Evolutionary conservation across 2,888 invertebrate genomes (phyloP).

Genomic region (Nudaria mundana): DNA sequence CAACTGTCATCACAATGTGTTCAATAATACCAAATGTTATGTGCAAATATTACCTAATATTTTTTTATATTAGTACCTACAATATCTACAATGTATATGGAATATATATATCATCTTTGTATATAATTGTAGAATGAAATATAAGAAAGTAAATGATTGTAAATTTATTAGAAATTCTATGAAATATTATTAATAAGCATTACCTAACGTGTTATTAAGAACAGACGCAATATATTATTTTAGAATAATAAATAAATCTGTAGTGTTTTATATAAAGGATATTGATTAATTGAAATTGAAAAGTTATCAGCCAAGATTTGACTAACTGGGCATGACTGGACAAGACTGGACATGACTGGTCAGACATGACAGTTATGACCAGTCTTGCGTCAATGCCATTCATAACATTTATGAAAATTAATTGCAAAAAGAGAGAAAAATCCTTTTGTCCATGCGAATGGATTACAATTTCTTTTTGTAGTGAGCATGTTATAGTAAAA

Average conservation of each 20-base stretch:
- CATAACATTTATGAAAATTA: too few species aligned
- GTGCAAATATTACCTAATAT: slow-evolving; percentile 50
- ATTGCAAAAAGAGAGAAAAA: too few species aligned
- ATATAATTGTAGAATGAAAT: slow-evolving; percentile 44
- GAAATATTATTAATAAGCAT: slow-evolving; percentile 28
- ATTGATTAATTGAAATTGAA: too few species aligned
- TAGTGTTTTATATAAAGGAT: not conserved
- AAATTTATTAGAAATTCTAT: slow-evolving; percentile 37
- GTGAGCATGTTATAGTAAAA: too few species aligned
- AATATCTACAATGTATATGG: slow-evolving; percentile 38
- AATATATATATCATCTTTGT: slow-evolving; percentile 39
- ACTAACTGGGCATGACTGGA: too few species aligned
- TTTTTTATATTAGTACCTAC: slow-evolving; percentile 41
- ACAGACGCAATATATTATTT: slow-evolving; percentile 33
- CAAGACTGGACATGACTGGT: too few species aligned
- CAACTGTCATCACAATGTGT: slow-evolving; percentile 71
- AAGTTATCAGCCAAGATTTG: too few species aligned
- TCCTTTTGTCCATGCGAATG: too few species aligned
- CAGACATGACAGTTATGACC: too few species aligned
- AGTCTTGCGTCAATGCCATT: too few species aligned
- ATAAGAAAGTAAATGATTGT: slow-evolving; percentile 32
- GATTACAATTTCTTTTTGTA: too few species aligned
- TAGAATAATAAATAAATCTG: slow-evolving; percentile 13
- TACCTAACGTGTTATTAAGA: slow-evolving; percentile 32
- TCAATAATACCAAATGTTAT: slow-evolving; percentile 73